Evolutionary conservation across 2,888 invertebrate genomes (phyloP), one percentile per base, ranked within the genome.

Genomic region (Drosophila planitibia): DNA sequence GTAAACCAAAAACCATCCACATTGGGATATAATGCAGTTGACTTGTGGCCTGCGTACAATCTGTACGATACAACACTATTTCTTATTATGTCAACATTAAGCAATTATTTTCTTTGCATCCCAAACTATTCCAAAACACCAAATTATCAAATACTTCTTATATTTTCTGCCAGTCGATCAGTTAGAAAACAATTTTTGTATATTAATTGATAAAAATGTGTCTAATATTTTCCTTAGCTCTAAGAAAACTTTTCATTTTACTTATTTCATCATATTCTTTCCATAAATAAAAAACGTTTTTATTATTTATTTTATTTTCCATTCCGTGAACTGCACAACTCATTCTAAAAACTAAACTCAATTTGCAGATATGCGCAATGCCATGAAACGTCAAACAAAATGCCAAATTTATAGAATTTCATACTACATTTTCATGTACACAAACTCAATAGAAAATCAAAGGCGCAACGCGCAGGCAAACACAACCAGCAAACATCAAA

Each of bases 371-470:
- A 72, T 75, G 68, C 70, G 67, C 39, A 65, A 57, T 66, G 68
- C 61, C 54, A 55, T 61, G 39, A 55, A 69, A 58, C 22, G 49
- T 44, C 82, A 79, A 82, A 85, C 79, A 81, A 87, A 85, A 85
- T 81, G 77, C 57, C 76, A 85, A 81, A 87, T 85, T 87, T 81
- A 85, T 87, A 79, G 87, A 85, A 85, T 81, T 85, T 81, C 55
- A 70, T 74, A 77, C 79, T 59, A 22, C 64, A 73, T 55, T 78
- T 69, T 22, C 60, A 41, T 61, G 53, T 62, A 47, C 22, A 58
- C 62, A 60, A 54, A 35, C 58, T 52, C 41, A 25, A 60, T 54
- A 55, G 35, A 71, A 86, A 82, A 82, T 87, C 82, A 81, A 82
- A 82, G 74, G 57, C 73, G n/a, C 53, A 53, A 51, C 47, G 62